Conservation (phyloP, 2,888 invertebrate genomes). For the Plebejus melissa region DNA sequence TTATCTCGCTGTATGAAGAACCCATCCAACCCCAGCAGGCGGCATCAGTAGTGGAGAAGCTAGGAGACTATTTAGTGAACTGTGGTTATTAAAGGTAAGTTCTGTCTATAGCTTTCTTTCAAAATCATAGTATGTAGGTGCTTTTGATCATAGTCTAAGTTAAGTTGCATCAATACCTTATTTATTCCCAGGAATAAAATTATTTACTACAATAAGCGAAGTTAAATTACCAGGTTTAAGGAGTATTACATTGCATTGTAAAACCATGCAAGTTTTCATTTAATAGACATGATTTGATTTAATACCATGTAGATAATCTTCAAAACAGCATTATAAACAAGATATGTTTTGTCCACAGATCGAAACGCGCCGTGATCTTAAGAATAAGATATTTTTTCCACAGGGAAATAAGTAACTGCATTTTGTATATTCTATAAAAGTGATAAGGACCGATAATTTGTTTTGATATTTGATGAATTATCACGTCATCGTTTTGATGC, state of each 20-base stretch:
- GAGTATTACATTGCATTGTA: too few relatives aligned
- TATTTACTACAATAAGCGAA: too few relatives aligned
- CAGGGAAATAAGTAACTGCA: constrained; percentile 80
- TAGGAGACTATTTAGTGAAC: constrained; percentile 97
- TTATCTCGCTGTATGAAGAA: constrained; percentile 96
- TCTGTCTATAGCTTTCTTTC: not conserved
- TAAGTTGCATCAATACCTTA: not conserved
- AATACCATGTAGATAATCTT: not conserved
- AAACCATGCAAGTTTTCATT: too few relatives aligned
- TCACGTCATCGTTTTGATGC: constrained; percentile 72
- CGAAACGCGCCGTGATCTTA: constrained; percentile 77
- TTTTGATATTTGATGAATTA: constrained; percentile 77
- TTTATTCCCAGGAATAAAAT: not conserved
- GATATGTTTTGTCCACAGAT: constrained; percentile 62
- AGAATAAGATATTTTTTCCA: constrained; percentile 80
- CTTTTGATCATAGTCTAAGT: too few relatives aligned
- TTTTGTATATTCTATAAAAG: constrained; percentile 80
- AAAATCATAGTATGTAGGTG: not conserved
- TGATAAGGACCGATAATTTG: constrained; percentile 78
- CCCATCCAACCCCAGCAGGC: constrained; percentile 98
- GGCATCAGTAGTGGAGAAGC: constrained; percentile 97
- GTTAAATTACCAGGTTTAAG: not conserved
- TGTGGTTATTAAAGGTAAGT: constrained; percentile 93
- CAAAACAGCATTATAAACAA: constrained; percentile 1
- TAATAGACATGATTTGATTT: too few relatives aligned